Conservation (phyloP, 2,797 vertebrate species). For the Luscinia luscinia region DNA sequence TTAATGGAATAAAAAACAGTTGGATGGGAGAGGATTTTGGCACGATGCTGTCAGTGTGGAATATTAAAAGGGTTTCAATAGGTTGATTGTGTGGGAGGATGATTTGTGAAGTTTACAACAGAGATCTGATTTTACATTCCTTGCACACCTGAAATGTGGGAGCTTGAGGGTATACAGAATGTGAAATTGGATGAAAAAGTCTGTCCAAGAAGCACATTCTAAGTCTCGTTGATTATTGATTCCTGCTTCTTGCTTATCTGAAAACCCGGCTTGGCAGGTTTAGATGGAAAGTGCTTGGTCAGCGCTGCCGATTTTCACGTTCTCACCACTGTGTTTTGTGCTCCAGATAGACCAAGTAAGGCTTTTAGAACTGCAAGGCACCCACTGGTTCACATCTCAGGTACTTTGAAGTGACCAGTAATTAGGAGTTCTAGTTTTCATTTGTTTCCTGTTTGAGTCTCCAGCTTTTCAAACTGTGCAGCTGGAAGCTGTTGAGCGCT, state of each 20-base stretch:
- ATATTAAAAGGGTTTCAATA: not conserved
- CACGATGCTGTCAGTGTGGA: fast-evolving
- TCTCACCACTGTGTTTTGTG: not conserved
- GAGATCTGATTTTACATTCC: conserved; percentile 3
- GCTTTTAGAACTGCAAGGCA: not conserved
- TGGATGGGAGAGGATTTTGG: not conserved
- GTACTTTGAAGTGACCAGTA: not conserved
- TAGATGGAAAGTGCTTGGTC: not conserved
- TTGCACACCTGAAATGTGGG: not conserved
- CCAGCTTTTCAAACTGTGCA: not conserved
- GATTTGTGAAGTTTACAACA: not conserved
- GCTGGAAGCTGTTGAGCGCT: not conserved
- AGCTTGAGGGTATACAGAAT: not conserved
- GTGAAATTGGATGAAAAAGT: not conserved
- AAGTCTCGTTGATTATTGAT: conserved; percentile 28
- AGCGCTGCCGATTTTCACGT: not conserved
- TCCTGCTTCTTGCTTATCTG: conserved; percentile 8
- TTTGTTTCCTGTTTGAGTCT: not conserved
- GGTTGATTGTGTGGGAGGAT: not conserved
- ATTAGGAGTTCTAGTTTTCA: not conserved
- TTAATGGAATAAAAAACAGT: not conserved
- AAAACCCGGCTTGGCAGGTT: not conserved
- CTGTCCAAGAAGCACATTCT: not conserved
- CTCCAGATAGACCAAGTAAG: not conserved
- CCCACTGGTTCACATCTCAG: not conserved